phyloP scores from a whole-genome alignment of 2,113 vertebrate species.

The Cynoglossus semilaevis region DNA sequence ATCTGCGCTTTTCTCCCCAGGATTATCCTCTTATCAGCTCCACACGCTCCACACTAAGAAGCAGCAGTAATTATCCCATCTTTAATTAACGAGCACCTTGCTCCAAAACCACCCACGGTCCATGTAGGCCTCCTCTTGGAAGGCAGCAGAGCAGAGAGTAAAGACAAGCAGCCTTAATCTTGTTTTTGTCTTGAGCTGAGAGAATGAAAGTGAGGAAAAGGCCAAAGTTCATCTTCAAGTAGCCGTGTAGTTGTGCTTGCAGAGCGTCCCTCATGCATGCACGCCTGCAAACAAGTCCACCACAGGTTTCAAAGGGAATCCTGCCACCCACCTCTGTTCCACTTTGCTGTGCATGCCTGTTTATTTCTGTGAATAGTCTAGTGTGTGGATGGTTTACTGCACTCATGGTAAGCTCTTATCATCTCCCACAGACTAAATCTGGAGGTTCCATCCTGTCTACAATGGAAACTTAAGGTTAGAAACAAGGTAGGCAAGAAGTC shows the following conservation, averaged over 20 bases:
- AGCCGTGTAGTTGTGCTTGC: constrained; percentile 51
- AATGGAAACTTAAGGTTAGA: constrained; percentile 54
- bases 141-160: constrained; percentile 48
- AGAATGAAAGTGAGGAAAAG: constrained; percentile 61
- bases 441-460: constrained; percentile 32
- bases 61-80: constrained; percentile 78
- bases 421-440: constrained; percentile 40
- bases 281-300: constrained; percentile 47
- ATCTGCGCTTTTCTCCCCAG: constrained; percentile 74
- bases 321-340: constrained; percentile 72
- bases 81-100: constrained; percentile 78
- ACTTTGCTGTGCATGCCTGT: constrained; percentile 53
- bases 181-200: constrained; percentile 63
- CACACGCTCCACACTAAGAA: constrained; percentile 74
- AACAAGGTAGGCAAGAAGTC: constrained; percentile 31
- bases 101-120: constrained; percentile 74
- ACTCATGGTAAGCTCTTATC: constrained; percentile 50
- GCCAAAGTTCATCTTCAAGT: constrained; percentile 68
- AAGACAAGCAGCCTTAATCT: constrained; percentile 67
- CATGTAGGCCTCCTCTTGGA: constrained; percentile 60
- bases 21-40: constrained; percentile 80
- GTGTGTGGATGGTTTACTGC: constrained; percentile 42
- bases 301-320: constrained; percentile 76
- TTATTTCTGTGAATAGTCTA: constrained; percentile 38
- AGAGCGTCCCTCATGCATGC: constrained; percentile 57